Conservation (phyloP, 2,113 vertebrate genomes). For the Tachysurus vachellii region DNA sequence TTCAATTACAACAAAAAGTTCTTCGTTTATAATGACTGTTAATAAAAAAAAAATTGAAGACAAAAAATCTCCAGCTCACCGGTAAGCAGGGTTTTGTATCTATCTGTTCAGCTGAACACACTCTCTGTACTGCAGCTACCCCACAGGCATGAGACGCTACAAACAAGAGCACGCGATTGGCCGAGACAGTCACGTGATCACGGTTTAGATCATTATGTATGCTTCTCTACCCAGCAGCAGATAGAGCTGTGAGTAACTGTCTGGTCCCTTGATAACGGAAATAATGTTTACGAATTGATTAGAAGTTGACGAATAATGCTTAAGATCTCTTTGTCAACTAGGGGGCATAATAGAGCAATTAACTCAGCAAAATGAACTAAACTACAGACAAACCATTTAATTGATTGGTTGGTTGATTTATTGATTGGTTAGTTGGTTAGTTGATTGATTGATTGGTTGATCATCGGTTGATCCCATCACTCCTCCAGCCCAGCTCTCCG, state of each 20-base stretch:
- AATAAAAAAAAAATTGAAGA: not conserved
- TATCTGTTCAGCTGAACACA: not conserved
- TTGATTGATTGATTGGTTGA: no score
- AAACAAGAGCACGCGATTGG: not conserved
- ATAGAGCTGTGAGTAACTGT: no score
- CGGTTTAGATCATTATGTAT: not conserved
- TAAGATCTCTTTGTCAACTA: not conserved
- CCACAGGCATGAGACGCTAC: not conserved
- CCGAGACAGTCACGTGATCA: not conserved
- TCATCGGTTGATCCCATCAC: no score
- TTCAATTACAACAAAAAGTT: not conserved
- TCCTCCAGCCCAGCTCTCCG: no score
- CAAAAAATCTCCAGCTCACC: not conserved
- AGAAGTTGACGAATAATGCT: not conserved
- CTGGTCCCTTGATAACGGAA: not conserved
- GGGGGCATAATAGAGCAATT: not conserved
- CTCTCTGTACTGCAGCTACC: not conserved
- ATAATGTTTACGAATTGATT: not conserved
- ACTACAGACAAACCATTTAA: not conserved
- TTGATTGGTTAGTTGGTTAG: no score
- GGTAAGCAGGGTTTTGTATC: not conserved
- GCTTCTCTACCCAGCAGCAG: not conserved
- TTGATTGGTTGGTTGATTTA: no score
- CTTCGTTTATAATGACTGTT: not conserved
- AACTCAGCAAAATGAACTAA: not conserved